A percentile compares a stretch with the other conserved stretches of the same genome.
Evolutionary conservation across 1,140 invertebrate species (phyloP).

Genomic region (Littorina saxatilis): DNA sequence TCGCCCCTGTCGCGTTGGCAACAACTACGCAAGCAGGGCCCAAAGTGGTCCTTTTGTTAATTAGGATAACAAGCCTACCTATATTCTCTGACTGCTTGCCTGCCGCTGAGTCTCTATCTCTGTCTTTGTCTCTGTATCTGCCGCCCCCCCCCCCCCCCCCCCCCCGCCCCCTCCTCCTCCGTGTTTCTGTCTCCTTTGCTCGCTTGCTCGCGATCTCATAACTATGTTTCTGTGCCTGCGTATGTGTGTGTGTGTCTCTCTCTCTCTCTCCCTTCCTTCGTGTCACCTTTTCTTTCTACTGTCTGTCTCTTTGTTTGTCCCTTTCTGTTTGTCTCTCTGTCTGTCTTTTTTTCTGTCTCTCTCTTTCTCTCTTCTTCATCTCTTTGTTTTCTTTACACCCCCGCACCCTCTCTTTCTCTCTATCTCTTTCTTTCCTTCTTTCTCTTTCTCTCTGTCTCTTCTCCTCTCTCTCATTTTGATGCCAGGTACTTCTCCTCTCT

Average conservation of each 20-base stretch:
- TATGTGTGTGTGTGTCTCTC: too few species aligned
- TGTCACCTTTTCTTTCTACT: not conserved
- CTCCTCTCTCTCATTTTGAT: too few species aligned
- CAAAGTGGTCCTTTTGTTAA: not conserved
- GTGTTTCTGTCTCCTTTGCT: not conserved
- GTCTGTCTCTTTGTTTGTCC: not conserved
- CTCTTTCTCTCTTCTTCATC: conserved; percentile 5
- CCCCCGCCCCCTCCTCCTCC: not conserved
- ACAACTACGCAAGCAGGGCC: not conserved
- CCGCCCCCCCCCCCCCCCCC: not conserved
- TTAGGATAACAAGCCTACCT: not conserved
- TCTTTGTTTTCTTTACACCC: too few species aligned
- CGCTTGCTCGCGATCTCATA: too few species aligned
- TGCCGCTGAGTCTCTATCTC: not conserved
- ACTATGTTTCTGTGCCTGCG: too few species aligned
- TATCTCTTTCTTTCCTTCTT: too few species aligned
- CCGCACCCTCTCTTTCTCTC: too few species aligned
- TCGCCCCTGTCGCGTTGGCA: not conserved
- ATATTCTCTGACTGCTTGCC: not conserved
- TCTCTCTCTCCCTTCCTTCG: not conserved
- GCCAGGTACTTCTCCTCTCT: not conserved
- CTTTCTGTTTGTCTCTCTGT: too few species aligned
- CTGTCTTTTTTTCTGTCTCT: not conserved
- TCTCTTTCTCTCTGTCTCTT: too few species aligned
- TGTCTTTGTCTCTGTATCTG: conserved; percentile 13